Percentiles rank a stretch among this genome's conserved stretches.
Conservation (phyloP, 2,113 vertebrate species). For the Zosterops hypoxanthus region DNA sequence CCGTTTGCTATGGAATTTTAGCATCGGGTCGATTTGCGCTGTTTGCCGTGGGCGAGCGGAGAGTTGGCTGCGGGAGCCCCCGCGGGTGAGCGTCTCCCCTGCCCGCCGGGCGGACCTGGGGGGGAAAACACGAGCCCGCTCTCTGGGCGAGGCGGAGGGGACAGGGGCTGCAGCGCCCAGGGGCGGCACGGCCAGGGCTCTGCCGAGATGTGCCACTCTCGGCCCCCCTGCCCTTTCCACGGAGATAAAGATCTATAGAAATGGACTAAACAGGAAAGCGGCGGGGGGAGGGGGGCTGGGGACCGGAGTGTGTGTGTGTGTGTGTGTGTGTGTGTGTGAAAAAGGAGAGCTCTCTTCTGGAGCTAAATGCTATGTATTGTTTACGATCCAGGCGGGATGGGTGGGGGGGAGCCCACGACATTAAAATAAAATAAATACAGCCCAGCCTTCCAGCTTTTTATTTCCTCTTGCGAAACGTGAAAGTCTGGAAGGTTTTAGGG, state of each 20-base stretch:
- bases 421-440: constrained; percentile 51
- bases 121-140: not conserved
- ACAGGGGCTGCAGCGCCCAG: not conserved
- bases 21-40: constrained; percentile 52
- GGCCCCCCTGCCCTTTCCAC: constrained; percentile 14
- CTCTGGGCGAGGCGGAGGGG: constrained; percentile 1
- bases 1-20: constrained; percentile 77
- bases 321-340: not conserved
- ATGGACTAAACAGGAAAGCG: constrained; percentile 44
- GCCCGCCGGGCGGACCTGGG: not conserved
- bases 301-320: not conserved
- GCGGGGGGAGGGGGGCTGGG: not conserved
- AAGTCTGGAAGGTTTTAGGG: constrained; percentile 68
- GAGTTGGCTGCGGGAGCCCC: constrained; percentile 24
- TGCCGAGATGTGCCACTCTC: not conserved
- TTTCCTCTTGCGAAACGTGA: constrained; percentile 62
- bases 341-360: not conserved
- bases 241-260: constrained; percentile 43
- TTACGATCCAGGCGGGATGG: constrained; percentile 10
- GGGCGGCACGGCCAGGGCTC: not conserved
- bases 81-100: constrained; percentile 10
- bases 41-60: constrained; percentile 23
- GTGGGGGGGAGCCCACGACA: not conserved
- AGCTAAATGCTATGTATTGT: constrained; percentile 38
- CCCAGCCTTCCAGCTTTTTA: constrained; percentile 25